Base-by-base conservation (phyloP, 2,797 vertebrate genomes). In the Poeciliopsis paucimaculata region DNA sequence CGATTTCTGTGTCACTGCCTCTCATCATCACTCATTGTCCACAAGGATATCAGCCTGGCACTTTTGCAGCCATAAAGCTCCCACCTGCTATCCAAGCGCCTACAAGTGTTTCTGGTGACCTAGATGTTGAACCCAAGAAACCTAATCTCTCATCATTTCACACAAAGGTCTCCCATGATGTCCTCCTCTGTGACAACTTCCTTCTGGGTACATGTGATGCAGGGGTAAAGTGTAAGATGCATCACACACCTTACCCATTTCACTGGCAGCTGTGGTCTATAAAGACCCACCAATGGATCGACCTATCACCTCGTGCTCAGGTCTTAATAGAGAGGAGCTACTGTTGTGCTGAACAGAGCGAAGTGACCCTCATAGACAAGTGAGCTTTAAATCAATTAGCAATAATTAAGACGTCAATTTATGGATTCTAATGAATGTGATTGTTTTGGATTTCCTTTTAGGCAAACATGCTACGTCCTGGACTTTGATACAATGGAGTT, bases 201-300 rank as follows among this genome's bases (percentile, higher is more conserved):
- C 92, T 95, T 8, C 41, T 93, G 5, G 62, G 64, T 26, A 0
- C 11, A 49, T 93, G 91, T 75, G 15, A 0, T 0, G 46, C 20
- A 0, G 86, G 84, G 28, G 9, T 5, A 0, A 74, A 12, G 16
- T 93, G 94, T 45, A n/a, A 62, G 60, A 76, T 82, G 90, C 93
- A 94, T 82, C 94, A 95, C 90, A 94, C 92, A 1, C 89, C 84
- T 1, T 87, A 85, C 64, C 93, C 93, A 2, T 95, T 90, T 73
- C 89, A 93, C 89, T 95, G 94, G 94, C 94, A 95, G 87, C 82
- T 93, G 76, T 70, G 79, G 73, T 70, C 75, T 0, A 6, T 8
- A 31, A 8, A 1, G 57, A 66, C 0, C 41, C 23, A 73, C 47
- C 49, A 73, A 73, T 95, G 94, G 94, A 20, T 90, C 15, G 77